A percentile compares a stretch with the other conserved stretches of the same genome.
Evolutionary conservation across 2,797 vertebrate genomes (phyloP).

Genomic region (Rhabdophis nuchalis): DNA sequence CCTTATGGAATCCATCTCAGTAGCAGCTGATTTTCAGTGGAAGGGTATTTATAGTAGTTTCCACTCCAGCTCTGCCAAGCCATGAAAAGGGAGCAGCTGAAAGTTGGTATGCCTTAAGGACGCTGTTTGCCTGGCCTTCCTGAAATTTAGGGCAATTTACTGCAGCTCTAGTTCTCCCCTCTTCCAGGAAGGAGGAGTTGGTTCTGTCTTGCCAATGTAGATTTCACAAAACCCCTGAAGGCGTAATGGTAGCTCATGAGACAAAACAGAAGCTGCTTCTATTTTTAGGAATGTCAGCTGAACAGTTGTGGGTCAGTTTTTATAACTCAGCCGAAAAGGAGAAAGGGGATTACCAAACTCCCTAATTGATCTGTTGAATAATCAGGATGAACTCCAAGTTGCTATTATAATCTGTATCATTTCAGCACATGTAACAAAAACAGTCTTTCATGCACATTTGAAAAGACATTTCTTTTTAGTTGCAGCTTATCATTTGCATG

Average conservation of each 20-base stretch:
- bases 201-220: slow-evolving; percentile 11
- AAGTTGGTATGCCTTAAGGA: not conserved
- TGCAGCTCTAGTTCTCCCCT: slow-evolving; percentile 19
- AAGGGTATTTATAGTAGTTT: not conserved
- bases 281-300: slow-evolving; percentile 62
- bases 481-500: not conserved
- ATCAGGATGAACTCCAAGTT: slow-evolving; percentile 34
- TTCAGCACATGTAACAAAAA: not conserved
- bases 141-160: not conserved
- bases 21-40: not conserved
- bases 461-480: slow-evolving; percentile 27
- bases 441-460: not conserved
- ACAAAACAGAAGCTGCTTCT: slow-evolving; percentile 65
- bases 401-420: slow-evolving; percentile 32
- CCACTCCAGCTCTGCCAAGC: slow-evolving; percentile 14
- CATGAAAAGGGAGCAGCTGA: slow-evolving; percentile 9
- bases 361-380: slow-evolving; percentile 47
- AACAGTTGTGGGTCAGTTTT: slow-evolving; percentile 42
- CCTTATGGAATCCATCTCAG: not conserved
- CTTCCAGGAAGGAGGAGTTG: not conserved
- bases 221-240: slow-evolving; percentile 17
- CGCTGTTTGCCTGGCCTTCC: not conserved
- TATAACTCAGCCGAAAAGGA: slow-evolving; percentile 16
- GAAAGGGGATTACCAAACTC: slow-evolving; percentile 37
- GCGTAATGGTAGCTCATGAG: slow-evolving; percentile 53